phyloP scores from a whole-genome alignment of 2,797 vertebrate species.

The Crax fasciolata region DNA sequence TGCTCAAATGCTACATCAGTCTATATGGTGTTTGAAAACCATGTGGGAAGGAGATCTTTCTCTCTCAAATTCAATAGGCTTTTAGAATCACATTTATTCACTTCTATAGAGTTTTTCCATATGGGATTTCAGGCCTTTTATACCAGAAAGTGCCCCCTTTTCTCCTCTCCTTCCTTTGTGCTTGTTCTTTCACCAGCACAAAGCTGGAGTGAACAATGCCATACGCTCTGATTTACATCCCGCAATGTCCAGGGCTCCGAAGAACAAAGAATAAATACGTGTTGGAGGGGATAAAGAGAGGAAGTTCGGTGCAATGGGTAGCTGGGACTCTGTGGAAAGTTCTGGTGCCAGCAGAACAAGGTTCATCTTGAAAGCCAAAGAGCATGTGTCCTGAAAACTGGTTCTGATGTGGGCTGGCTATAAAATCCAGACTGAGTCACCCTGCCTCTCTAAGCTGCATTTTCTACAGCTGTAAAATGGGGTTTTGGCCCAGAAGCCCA shows the following conservation, averaged over 20 bases:
- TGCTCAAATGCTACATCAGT: neutral
- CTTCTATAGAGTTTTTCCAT: constrained; percentile 44
- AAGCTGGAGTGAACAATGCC: constrained; percentile 65
- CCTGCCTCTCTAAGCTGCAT: neutral
- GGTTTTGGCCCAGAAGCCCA: constrained; percentile 35
- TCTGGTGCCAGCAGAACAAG: neutral
- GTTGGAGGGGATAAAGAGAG: neutral
- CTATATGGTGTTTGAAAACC: constrained; percentile 51
- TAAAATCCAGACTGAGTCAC: constrained; percentile 29
- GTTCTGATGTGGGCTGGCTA: constrained; percentile 23
- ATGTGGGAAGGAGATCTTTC: constrained; percentile 50
- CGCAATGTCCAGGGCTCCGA: neutral
- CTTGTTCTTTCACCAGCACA: constrained; percentile 53
- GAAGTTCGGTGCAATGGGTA: neutral
- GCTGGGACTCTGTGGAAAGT: neutral
- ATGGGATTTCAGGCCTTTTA: constrained; percentile 47
- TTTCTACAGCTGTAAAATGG: constrained; percentile 44
- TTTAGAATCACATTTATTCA: constrained; percentile 60
- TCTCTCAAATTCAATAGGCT: constrained; percentile 48
- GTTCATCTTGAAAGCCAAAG: constrained; percentile 28
- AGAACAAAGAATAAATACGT: constrained; percentile 19
- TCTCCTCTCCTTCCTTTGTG: constrained; percentile 48
- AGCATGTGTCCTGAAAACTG: neutral
- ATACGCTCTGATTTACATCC: constrained; percentile 4
- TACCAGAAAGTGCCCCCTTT: constrained; percentile 31